Conservation (phyloP, 1,140 invertebrate genomes). For the Drosophila orosa region DNA sequence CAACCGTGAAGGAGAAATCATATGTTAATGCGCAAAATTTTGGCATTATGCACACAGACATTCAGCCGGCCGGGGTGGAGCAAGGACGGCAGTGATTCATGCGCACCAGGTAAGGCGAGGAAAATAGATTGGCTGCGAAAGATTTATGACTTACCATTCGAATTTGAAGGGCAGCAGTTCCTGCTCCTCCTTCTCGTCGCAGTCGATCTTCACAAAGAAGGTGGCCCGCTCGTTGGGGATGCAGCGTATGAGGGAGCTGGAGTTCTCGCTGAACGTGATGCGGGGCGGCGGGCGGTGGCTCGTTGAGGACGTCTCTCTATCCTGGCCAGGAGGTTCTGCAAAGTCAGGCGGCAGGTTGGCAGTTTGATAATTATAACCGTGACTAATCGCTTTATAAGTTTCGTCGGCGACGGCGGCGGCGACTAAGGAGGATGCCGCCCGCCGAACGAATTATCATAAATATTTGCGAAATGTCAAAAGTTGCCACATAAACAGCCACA, state of each 20-base stretch:
- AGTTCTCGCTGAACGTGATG: constrained; percentile 81
- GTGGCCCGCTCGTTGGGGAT: constrained; percentile 81
- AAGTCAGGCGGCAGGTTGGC: neutral
- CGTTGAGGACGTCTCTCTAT: neutral
- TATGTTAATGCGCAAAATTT: constrained; percentile 75
- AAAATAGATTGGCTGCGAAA: constrained; percentile 25
- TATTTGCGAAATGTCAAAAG: constrained; percentile 50
- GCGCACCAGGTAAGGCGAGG: constrained; percentile 17
- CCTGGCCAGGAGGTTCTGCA: constrained; percentile 61
- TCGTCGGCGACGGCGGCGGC: constrained; percentile 1
- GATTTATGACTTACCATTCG: constrained; percentile 77
- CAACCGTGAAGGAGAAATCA: constrained; percentile 63
- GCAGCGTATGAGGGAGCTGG: constrained; percentile 77
- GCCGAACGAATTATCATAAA: constrained; percentile 45
- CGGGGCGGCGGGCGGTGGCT: constrained; percentile 40
- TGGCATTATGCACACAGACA: constrained; percentile 57
- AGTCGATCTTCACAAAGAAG: constrained; percentile 83
- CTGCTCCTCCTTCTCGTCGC: constrained; percentile 72
- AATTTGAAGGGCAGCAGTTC: constrained; percentile 81
- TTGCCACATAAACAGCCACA: constrained; percentile 30
- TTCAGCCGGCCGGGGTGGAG: constrained; percentile 28
- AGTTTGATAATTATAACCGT: constrained; percentile 17
- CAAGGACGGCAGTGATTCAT: constrained; percentile 64
- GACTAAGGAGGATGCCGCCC: neutral
- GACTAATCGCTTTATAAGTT: constrained; percentile 46